Evolutionary conservation across 1,140 invertebrate species (phyloP), one percentile per base, ranked within the genome.

Genomic region (Heterodera schachtii): DNA sequence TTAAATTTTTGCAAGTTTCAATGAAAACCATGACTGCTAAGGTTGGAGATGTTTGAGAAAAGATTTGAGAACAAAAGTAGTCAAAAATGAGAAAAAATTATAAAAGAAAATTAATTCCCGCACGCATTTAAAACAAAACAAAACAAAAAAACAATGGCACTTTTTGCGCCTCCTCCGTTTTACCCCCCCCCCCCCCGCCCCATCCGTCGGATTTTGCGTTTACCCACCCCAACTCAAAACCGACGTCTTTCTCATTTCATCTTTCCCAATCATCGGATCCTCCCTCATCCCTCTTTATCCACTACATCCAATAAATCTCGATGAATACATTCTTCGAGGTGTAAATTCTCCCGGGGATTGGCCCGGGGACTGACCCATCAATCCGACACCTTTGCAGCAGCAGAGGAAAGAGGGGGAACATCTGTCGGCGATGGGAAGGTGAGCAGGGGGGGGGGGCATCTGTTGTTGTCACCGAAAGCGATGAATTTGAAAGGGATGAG

Each of bases 281-380:
- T 5, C 19, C 9, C 69, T 31, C 69, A 9, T 21, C 69, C 69
- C 69, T 8, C 69, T 19, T 60, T 60, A 60, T 60, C 69, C 69
- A 11, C 69, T 71, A 71, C 69, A 71, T 41, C 31, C 69, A n/a
- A 71, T 71, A 71, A 71, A 71, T 71, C 69, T 71, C 69, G 69
- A 11, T 41, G 44, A 6, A 71, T 60, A 60, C 57, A 60, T 16
- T 16, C 57, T 60, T 19, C 16, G 44, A 71, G 69, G 69, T 71
- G 69, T 71, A 71, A 71, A 71, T 71, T 71, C 31, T 31, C 69
- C 16, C 21, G 9, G 69, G 69, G 31, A 71, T 46, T 46, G 69
- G 69, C 69, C 69, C 21, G 31, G 69, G 31, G 69, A 16, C 69
- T 41, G 69, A 46, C 69, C 69, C 69, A 71, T 71, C 69, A 71